Conservation (phyloP, 2,113 vertebrate species). For the Mus spicilegus region DNA sequence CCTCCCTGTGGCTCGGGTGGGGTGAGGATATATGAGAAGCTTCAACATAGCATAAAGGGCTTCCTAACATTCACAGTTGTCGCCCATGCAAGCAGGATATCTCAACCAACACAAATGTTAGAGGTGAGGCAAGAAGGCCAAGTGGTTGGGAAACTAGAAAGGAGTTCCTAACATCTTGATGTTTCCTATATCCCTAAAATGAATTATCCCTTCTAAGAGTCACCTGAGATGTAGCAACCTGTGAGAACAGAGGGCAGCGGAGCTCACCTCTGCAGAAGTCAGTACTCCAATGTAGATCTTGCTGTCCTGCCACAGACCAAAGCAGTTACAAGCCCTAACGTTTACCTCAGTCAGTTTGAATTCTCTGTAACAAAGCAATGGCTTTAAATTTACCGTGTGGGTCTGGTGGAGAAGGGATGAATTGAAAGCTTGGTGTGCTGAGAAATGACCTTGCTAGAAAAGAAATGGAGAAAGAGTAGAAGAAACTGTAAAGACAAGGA, state of each 20-base stretch:
- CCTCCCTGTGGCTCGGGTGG: background rate
- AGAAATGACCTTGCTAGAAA: background rate
- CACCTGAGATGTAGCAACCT: background rate
- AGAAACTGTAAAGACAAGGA: background rate
- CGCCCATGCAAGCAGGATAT: background rate
- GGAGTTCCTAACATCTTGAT: background rate
- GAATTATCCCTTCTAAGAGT: slow-evolving; percentile 1
- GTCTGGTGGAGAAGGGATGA: background rate
- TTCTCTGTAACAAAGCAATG: background rate
- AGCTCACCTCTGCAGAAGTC: background rate
- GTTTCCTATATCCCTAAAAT: background rate
- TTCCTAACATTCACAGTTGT: slow-evolving; percentile 41
- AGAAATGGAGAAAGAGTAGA: background rate
- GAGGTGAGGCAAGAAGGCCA: background rate
- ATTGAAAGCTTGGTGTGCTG: background rate
- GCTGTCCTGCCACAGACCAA: background rate
- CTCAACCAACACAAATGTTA: background rate
- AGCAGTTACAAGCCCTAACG: background rate
- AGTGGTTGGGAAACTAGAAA: background rate
- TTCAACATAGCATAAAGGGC: slow-evolving; percentile 18
- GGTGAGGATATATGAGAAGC: background rate
- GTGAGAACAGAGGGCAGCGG: background rate
- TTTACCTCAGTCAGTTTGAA: background rate
- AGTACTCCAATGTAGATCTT: background rate
- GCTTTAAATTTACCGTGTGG: background rate